A percentile compares a stretch with the other conserved stretches of the same genome.
phyloP scores from a whole-genome alignment of 1,140 invertebrate species.

The Cotesia glomerata region DNA sequence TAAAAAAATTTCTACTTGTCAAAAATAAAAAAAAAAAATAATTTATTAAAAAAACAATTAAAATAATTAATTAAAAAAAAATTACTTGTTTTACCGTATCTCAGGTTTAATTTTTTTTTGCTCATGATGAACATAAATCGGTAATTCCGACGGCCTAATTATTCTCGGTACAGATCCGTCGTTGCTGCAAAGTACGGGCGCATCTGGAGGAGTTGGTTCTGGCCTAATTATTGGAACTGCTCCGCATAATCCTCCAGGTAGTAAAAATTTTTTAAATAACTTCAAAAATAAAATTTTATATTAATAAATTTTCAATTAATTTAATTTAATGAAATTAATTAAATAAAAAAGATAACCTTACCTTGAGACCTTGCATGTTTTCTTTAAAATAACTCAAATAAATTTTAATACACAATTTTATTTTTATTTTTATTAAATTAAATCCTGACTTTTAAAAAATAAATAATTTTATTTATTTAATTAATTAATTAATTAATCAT shows the following conservation, averaged over 20 bases:
- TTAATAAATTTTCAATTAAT: not conserved
- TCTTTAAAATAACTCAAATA: not conserved
- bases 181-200: slow-evolving; percentile 28
- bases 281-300: slow-evolving; percentile 33
- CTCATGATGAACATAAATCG: slow-evolving; percentile 52
- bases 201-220: slow-evolving; percentile 27
- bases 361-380: slow-evolving; percentile 39
- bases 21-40: not conserved
- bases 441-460: not conserved
- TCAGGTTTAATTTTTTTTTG: slow-evolving; percentile 36
- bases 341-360: slow-evolving; percentile 24
- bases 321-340: not conserved
- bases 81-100: slow-evolving; percentile 60
- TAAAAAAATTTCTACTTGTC: too few relatives aligned
- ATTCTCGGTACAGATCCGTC: slow-evolving; percentile 35
- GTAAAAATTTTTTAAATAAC: slow-evolving; percentile 58
- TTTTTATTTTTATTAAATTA: not conserved
- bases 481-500: too few relatives aligned
- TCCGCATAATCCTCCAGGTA: slow-evolving; percentile 58
- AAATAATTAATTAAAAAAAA: slow-evolving; percentile 26
- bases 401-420: not conserved
- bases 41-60: slow-evolving; percentile 12
- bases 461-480: too few relatives aligned
- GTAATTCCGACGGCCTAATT: slow-evolving; percentile 55
- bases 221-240: slow-evolving; percentile 49